A percentile compares a stretch with the other conserved stretches of the same genome.
These are phyloP conservation scores for Mormyrus lacerda DNA, from an alignment of 2,113 vertebrate genomes.

Conservation along the genomic window DNA sequence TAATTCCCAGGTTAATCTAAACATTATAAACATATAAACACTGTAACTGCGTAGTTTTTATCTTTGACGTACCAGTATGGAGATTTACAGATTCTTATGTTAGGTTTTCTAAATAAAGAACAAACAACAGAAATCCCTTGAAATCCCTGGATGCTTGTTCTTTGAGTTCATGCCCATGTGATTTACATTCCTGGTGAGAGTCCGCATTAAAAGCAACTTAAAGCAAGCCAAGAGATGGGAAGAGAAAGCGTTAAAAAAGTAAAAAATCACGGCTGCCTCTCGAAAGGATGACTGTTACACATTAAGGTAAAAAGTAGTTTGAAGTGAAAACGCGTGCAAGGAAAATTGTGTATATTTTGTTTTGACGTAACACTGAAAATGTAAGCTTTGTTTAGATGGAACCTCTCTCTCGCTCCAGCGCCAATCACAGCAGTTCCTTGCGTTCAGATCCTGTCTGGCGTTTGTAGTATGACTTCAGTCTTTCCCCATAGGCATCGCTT, in stretches of 20 bases:
- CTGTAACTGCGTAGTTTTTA: not conserved
- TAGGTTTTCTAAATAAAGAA: not conserved
- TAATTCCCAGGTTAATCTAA: not conserved
- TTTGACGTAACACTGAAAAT: not conserved
- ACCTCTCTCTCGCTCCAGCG: not conserved
- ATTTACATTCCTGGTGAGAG: not conserved
- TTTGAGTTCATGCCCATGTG: not conserved
- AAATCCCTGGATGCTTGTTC: not conserved
- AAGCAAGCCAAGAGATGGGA: slow-evolving; percentile 8
- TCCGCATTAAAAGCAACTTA: not conserved
- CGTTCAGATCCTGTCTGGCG: not conserved
- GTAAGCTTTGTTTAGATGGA: not conserved
- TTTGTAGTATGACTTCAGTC: not conserved
- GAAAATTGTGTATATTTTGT: not conserved
- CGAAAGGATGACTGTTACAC: slow-evolving; percentile 5
- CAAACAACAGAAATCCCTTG: not conserved
- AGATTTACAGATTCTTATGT: not conserved
- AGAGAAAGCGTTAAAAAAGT: not conserved
- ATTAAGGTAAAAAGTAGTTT: slow-evolving; percentile 3
- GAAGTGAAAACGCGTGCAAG: not conserved
- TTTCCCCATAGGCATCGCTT: not conserved
- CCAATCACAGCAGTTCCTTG: not conserved
- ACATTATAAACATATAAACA: not conserved
- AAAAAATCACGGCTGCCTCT: slow-evolving; percentile 1
- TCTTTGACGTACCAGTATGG: not conserved